Percentiles rank a stretch among this genome's conserved stretches.
Evolutionary conservation across 2,797 vertebrate genomes (phyloP).

Genomic region (Cossypha dichroa): DNA sequence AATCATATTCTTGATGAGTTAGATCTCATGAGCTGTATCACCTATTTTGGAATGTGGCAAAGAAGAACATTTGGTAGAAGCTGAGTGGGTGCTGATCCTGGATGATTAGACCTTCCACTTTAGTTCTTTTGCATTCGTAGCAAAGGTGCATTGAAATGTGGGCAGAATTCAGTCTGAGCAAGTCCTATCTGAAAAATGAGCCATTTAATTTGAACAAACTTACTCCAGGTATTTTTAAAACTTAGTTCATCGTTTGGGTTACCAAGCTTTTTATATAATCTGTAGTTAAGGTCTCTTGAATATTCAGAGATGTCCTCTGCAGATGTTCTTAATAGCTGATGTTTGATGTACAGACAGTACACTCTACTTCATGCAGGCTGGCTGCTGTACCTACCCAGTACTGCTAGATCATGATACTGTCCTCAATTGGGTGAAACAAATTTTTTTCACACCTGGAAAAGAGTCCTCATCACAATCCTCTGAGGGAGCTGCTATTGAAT

Average conservation of each 20-base stretch:
- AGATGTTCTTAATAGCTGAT: neutral
- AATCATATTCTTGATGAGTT: neutral
- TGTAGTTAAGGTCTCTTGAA: neutral
- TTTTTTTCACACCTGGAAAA: neutral
- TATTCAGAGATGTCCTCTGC: neutral
- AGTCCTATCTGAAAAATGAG: neutral
- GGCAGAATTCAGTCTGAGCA: neutral
- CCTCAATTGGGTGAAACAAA: neutral
- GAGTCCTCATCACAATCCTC: rapidly evolving
- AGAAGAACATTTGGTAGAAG: neutral
- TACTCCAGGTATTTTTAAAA: neutral
- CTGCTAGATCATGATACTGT: neutral
- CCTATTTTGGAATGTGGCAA: neutral
- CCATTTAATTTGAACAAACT: neutral
- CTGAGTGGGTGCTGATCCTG: neutral
- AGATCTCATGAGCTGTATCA: neutral
- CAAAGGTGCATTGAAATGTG: neutral
- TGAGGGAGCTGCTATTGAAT: neutral
- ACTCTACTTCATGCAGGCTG: neutral
- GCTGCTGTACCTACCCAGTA: neutral
- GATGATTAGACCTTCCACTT: neutral
- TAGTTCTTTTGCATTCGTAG: neutral
- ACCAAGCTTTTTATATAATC: neutral
- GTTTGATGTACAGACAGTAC: neutral
- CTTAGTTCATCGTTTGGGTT: neutral